Evolutionary conservation across 2,113 vertebrate species (phyloP).

Genomic region (Casuarius casuarius): DNA sequence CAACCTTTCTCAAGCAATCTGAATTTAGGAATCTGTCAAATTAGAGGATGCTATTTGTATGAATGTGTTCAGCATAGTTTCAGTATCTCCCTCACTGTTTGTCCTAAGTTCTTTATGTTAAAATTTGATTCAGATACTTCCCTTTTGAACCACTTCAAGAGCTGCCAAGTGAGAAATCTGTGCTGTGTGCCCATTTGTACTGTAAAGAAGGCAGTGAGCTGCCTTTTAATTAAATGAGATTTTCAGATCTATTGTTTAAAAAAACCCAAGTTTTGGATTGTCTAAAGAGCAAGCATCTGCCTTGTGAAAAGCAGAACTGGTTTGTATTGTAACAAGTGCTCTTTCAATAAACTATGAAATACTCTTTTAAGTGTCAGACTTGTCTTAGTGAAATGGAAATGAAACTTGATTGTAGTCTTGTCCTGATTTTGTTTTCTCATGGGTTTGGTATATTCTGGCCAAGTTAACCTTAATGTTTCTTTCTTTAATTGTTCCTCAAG

Average conservation of each 20-base stretch:
- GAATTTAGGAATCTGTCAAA: conserved; percentile 9
- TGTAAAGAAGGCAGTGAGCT: conserved; percentile 75
- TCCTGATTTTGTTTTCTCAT: background rate
- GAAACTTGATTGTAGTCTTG: background rate
- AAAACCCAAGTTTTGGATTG: conserved; percentile 52
- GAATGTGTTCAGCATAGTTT: conserved; percentile 12
- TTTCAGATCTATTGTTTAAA: conserved; percentile 56
- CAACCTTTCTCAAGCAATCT: background rate
- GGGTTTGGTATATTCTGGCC: background rate
- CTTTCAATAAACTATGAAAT: conserved; percentile 78
- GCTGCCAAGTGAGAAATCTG: conserved; percentile 62
- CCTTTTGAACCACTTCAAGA: conserved; percentile 54
- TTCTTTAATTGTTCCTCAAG: background rate
- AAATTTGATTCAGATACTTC: conserved; percentile 43
- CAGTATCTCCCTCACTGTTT: conserved; percentile 12
- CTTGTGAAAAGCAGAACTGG: conserved; percentile 75
- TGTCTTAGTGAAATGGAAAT: conserved; percentile 44
- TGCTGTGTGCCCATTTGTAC: conserved; percentile 69
- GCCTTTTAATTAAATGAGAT: conserved; percentile 67
- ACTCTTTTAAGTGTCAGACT: conserved; percentile 72
- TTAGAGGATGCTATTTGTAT: conserved; percentile 19
- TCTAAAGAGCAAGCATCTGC: conserved; percentile 71
- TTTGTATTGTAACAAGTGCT: conserved; percentile 79
- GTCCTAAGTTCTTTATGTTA: conserved; percentile 23
- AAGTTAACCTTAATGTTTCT: background rate